Evolutionary conservation across 2,113 vertebrate species (phyloP), one percentile per base, ranked within the genome.

Genomic region (Garra rufa): DNA sequence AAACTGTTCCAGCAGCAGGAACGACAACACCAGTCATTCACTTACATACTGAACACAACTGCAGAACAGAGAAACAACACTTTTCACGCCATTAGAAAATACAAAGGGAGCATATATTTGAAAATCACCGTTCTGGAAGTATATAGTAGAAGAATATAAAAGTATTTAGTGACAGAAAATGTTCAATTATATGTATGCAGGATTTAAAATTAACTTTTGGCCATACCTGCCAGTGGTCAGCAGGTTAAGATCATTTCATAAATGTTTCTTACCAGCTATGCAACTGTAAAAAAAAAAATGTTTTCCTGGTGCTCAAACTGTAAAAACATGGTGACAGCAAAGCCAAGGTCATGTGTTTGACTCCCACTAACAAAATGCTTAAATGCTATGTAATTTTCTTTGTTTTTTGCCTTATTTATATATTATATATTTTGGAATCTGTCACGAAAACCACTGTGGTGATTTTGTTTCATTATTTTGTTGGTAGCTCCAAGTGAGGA

Each of bases 1-100:
- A 59, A 74, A 59, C 69, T 83, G 57, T 83, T 75, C 24, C 10
- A 14, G 74, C n/a, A 69, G 30, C 26, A 75, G 74, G 19, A 65
- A 4, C 28, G 11, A 14, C 48, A 34, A 69, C 80, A 63, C 59
- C 15, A 44, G 57, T 65, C 55, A 65, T 65, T 44, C 26, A 44
- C 81, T 57, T 11, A 44, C n/a, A 82, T 57, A 50, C 71, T 30
- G 44, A 75, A 80, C 14, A 30, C 9, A 75, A 52, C 46, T 52
- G 46, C 73, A 50, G 24, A 50, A 75, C 73, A 50, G 13, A 74
- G 71, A 14, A 44, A 44, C 13, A 0, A 24, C 11, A 44, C 15
- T 30, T 75, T 19, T 75, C 44, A 50, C 3, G 46, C 28, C 46
- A 50, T 6, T 21, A 75, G 38, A 73, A 73, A 50, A 75, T 75